Base-by-base conservation (phyloP, 2,888 invertebrate species). In the Trilocha varians region DNA sequence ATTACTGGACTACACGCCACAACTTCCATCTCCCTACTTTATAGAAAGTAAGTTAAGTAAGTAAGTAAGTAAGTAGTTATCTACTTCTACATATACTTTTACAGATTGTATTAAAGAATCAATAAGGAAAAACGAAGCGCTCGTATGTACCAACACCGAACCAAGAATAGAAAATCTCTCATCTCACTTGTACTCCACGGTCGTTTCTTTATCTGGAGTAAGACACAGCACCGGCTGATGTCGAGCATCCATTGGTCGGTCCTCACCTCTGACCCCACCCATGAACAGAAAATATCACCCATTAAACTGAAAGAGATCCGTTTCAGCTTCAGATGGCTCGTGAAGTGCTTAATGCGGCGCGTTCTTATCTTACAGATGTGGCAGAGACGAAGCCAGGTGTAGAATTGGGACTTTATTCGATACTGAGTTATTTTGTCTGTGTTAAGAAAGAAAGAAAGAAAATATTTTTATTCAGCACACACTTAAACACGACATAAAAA, bases 261-360 rank as follows among this genome's bases (percentile, higher is more conserved):
- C 53, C 53, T 74, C 65, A 83, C 83, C 85, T 80, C 68, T 79
- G 69, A 83, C 83, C 84, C 84, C 79, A 69, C 82, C 83, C 83
- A 79, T 71, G 71, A 72, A 76, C 64, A 72, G 78, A 82, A 80
- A 79, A 78, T 73, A 80, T 78, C 70, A 62, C 72, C 79, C 82
- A 82, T 82, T 80, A 82, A 68, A 74, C 75, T 67, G 72, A 70
- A 77, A 70, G 69, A 70, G 69, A 78, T 77, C 73, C 66, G 65
- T 77, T 82, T 77, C 80, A 76, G 62, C 59, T 64, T 62, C 66
- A 67, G 70, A 75, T 72, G 66, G 59, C 53, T 52, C 50, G 53
- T 56, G 47, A 46, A 65, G 61, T 58, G 64, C 63, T 55, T 75
- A 70, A 72, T 69, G 70, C 62, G 70, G 49, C 55, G 57, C 57